Evolutionary conservation across 2,797 vertebrate species (phyloP).

Genomic region (Oceanodroma leucorhoa): DNA sequence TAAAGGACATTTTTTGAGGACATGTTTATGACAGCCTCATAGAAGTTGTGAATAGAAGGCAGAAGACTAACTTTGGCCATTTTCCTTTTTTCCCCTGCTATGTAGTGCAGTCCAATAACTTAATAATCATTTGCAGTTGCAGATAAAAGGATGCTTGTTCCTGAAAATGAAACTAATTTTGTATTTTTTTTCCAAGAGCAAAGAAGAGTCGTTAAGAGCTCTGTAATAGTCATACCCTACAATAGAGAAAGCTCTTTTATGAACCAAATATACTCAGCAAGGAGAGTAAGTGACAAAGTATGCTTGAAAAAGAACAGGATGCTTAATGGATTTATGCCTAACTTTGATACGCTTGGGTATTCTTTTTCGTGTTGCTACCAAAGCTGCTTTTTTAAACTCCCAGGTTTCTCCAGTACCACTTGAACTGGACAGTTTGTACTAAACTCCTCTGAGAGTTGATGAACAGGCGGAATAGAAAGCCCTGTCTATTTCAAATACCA

Average conservation of each 20-base stretch:
- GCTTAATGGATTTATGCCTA: background rate
- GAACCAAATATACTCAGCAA: background rate
- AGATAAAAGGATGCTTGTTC: background rate
- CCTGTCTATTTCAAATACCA: background rate
- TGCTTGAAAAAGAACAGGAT: background rate
- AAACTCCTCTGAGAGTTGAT: background rate
- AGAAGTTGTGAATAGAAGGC: background rate
- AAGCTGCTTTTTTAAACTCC: background rate
- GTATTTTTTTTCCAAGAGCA: background rate
- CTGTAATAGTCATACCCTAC: background rate
- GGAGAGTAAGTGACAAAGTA: background rate
- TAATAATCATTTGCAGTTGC: background rate
- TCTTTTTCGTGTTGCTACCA: background rate
- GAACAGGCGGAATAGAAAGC: background rate
- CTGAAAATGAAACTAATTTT: background rate
- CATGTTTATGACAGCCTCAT: background rate
- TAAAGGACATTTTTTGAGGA: background rate
- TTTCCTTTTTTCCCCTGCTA: background rate
- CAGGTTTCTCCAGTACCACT: background rate
- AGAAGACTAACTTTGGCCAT: background rate
- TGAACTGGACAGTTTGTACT: background rate
- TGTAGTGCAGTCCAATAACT: background rate
- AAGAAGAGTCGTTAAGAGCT: background rate
- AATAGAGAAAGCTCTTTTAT: conserved; percentile 30
- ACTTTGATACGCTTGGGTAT: background rate